These are phyloP conservation scores for Martes martes DNA, from an alignment of 2,113 vertebrate species.

Conservation along the genomic window DNA sequence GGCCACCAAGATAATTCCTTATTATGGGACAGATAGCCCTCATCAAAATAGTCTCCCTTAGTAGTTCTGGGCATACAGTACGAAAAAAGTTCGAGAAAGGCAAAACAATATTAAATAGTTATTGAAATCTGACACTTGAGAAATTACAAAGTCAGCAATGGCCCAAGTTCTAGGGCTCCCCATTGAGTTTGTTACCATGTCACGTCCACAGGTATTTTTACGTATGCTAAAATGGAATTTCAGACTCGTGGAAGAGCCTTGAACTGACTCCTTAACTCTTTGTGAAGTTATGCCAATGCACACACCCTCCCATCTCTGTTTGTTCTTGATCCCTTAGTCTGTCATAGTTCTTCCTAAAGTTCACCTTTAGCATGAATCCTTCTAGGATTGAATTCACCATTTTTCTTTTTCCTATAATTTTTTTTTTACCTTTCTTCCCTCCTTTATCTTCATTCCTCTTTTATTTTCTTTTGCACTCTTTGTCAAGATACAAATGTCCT, in stretches of 20 bases:
- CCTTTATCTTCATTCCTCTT: not conserved
- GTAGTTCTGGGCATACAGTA: not conserved
- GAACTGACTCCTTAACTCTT: not conserved
- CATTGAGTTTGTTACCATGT: not conserved
- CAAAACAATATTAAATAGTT: not conserved
- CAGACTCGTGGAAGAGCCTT: not conserved
- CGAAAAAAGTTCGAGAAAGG: not conserved
- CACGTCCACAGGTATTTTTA: not conserved
- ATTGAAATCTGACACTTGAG: not conserved
- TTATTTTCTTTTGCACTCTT: not conserved
- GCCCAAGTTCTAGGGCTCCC: not conserved
- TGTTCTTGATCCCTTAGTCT: not conserved
- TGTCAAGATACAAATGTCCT: not conserved
- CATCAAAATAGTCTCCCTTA: not conserved
- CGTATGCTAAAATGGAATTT: not conserved
- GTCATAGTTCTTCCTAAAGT: not conserved
- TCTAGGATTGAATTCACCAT: not conserved
- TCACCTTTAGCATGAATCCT: not conserved
- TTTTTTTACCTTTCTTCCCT: not conserved
- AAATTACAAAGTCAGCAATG: not conserved
- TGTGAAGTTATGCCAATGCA: not conserved
- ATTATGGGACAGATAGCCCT: not conserved
- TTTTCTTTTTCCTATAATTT: not conserved
- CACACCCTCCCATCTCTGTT: not conserved
- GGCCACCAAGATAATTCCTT: not conserved